phyloP scores from a whole-genome alignment of 2,888 invertebrate genomes.

The Ganaspis brasiliensis region DNA sequence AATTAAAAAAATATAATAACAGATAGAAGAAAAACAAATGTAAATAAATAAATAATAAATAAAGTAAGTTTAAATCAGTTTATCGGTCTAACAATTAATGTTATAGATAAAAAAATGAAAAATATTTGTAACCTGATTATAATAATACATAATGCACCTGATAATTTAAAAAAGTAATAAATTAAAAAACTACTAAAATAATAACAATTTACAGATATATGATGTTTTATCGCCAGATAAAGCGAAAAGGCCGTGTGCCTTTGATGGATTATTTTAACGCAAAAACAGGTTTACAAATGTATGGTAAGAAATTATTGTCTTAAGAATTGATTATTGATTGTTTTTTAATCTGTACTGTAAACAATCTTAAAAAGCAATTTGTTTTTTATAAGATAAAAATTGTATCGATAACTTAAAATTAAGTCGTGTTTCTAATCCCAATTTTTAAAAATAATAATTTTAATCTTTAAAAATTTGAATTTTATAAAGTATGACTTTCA shows the following conservation, averaged over 20 bases:
- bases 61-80: no score
- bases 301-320: slow-evolving; percentile 84
- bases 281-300: slow-evolving; percentile 90
- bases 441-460: neutral
- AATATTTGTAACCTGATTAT: no score
- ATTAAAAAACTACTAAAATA: neutral
- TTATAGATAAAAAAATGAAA: no score
- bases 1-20: no score
- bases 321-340: neutral
- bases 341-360: neutral
- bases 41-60: no score
- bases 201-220: slow-evolving; percentile 84
- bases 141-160: no score
- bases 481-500: no score
- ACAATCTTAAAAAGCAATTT: neutral
- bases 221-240: slow-evolving; percentile 86
- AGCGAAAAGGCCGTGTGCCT: slow-evolving; percentile 85
- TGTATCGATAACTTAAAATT: no score
- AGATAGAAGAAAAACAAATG: no score
- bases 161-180: neutral
- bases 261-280: slow-evolving; percentile 91
- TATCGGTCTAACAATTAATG: no score
- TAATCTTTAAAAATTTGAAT: no score
- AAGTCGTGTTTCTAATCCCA: neutral
- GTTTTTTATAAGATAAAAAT: no score